Conservation (phyloP, 1,140 invertebrate species). For the Formica exsecta region DNA sequence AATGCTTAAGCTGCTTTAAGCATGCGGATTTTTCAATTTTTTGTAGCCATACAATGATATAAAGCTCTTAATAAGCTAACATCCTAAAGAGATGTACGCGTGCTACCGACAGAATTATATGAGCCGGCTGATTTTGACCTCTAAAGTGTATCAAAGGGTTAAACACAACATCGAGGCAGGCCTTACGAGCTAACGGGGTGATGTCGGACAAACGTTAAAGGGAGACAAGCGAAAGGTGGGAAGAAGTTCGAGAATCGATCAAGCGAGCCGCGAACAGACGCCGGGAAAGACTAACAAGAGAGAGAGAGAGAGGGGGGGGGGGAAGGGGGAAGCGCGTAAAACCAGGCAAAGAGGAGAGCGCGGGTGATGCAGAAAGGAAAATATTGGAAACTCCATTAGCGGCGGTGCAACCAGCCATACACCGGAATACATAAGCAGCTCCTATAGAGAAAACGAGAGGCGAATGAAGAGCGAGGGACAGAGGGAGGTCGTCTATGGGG, state of each 20-base stretch:
- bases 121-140: neutral
- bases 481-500: constrained; percentile 57
- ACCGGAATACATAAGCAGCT: constrained; percentile 75
- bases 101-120: neutral
- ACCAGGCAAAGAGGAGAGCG: constrained; percentile 22
- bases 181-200: constrained; percentile 45
- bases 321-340: neutral
- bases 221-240: constrained; percentile 11
- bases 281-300: neutral
- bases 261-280: constrained; percentile 29
- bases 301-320: no score
- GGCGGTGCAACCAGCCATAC: constrained; percentile 74
- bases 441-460: constrained; percentile 43
- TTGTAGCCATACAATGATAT: neutral
- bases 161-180: constrained; percentile 36
- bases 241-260: constrained; percentile 72
- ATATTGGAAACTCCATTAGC: constrained; percentile 79
- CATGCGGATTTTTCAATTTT: no score
- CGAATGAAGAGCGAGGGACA: constrained; percentile 61
- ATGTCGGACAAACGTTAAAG: constrained; percentile 18
- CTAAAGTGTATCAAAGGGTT: constrained; percentile 1
- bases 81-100: neutral
- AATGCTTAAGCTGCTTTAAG: no score
- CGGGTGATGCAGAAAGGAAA: constrained; percentile 69
- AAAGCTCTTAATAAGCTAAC: neutral